Conservation (phyloP, 2,888 invertebrate species). For the Ochropleura plecta region DNA sequence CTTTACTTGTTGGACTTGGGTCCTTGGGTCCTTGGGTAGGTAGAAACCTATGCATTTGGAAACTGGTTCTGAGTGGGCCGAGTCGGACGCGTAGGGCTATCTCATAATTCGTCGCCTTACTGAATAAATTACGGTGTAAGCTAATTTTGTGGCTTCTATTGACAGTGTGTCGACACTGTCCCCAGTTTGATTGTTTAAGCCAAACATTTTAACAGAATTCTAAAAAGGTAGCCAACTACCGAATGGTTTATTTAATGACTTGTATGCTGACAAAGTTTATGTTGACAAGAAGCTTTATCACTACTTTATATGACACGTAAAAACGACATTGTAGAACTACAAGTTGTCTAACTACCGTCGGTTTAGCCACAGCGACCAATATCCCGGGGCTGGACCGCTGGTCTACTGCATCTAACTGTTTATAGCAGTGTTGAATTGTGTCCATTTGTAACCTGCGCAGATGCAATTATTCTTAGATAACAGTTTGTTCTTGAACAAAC, state of each 20-base stretch:
- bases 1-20: constrained; percentile 62
- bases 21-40: background rate
- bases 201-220: constrained; percentile 55
- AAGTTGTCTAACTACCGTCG: constrained; percentile 54
- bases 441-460: constrained; percentile 76
- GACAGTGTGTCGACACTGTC: constrained; percentile 33
- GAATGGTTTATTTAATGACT: constrained; percentile 52
- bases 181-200: constrained; percentile 40
- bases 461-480: constrained; percentile 73
- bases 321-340: constrained; percentile 46
- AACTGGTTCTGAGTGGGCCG: constrained; percentile 54
- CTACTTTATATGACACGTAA: constrained; percentile 52
- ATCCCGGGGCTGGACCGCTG: constrained; percentile 65
- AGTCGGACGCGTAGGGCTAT: constrained; percentile 23
- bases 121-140: constrained; percentile 51
- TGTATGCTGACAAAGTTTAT: constrained; percentile 38
- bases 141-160: constrained; percentile 47
- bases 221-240: constrained; percentile 52
- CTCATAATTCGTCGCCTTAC: constrained; percentile 19
- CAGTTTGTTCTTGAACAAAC: constrained; percentile 67
- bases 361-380: constrained; percentile 52
- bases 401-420: constrained; percentile 73
- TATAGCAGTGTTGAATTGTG: constrained; percentile 76
- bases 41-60: constrained; percentile 49
- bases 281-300: constrained; percentile 43